These are phyloP conservation scores for Rhabdomys pumilio DNA, from an alignment of 2,797 vertebrate species.

Conservation along the genomic window DNA sequence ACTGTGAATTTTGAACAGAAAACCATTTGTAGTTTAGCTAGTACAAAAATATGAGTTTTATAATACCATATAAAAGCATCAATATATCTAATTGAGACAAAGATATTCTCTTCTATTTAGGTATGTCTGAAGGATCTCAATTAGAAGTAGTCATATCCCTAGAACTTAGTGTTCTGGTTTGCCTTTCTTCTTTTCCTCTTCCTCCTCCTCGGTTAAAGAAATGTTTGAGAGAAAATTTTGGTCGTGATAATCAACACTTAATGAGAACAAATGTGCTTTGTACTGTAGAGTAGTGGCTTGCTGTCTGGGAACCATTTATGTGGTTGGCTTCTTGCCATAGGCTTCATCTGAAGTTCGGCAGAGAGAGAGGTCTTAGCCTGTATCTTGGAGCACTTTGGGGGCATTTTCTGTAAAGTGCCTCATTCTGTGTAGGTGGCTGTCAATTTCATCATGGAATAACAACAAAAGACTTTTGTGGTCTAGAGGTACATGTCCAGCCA, in stretches of 20 bases:
- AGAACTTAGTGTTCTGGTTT: slow-evolving; percentile 56
- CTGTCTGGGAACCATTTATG: slow-evolving; percentile 16
- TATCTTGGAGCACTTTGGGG: background rate
- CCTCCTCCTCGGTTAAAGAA: background rate
- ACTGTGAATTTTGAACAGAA: slow-evolving; percentile 49
- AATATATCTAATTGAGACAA: background rate
- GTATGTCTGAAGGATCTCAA: background rate
- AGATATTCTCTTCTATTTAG: slow-evolving; percentile 14
- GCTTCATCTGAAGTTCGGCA: background rate
- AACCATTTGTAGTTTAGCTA: slow-evolving; percentile 9
- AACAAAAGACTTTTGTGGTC: slow-evolving; percentile 17
- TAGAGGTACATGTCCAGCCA: slow-evolving; percentile 23
- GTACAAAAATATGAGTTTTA: slow-evolving; percentile 46
- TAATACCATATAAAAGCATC: background rate
- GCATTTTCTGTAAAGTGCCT: slow-evolving; percentile 16
- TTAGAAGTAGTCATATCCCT: slow-evolving; percentile 4
- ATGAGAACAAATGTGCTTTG: slow-evolving; percentile 45
- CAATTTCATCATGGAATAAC: background rate
- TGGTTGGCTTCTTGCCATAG: background rate
- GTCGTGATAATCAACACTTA: slow-evolving; percentile 60
- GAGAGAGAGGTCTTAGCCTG: background rate
- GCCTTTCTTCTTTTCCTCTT: background rate
- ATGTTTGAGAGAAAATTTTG: slow-evolving; percentile 37
- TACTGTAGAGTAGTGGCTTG: background rate
- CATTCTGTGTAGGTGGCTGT: background rate